Conservation (phyloP, 2,888 invertebrate species). For the Bombyx huttoni region DNA sequence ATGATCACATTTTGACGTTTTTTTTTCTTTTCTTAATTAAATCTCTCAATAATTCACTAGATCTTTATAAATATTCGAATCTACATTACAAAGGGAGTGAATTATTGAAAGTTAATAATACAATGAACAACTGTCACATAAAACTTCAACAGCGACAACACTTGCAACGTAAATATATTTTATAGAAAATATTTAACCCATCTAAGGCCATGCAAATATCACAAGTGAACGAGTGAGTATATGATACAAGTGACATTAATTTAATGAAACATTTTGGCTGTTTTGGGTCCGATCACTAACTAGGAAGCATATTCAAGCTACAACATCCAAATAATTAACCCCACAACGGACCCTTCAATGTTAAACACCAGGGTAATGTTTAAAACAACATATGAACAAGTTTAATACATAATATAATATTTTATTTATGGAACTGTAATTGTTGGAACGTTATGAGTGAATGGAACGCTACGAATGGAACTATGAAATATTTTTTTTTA, state of each 20-base stretch:
- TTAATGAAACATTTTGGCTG: not conserved
- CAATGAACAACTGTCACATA: conserved; percentile 5
- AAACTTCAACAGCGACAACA: conserved; percentile 36
- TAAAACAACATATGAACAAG: too few species aligned
- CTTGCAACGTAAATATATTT: conserved; percentile 37
- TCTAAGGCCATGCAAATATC: conserved; percentile 47
- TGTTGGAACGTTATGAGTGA: too few species aligned
- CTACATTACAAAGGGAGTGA: too few species aligned
- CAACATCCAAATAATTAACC: too few species aligned
- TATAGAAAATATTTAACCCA: conserved; percentile 45
- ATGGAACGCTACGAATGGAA: too few species aligned
- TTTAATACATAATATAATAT: too few species aligned
- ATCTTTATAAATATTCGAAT: too few species aligned
- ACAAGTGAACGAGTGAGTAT: conserved; percentile 14
- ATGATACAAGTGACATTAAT: conserved; percentile 9
- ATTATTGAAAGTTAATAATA: not conserved
- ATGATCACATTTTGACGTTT: conserved; percentile 48
- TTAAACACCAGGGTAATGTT: too few species aligned
- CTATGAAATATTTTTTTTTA: too few species aligned
- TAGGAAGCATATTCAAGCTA: not conserved
- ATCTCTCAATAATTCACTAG: not conserved
- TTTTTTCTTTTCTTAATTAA: not conserved
- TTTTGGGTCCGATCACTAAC: not conserved
- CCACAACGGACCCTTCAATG: too few species aligned
- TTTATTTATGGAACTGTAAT: too few species aligned